These are phyloP conservation scores for Yponomeuta cagnagella DNA, from an alignment of 2,888 invertebrate species.

Conservation along the genomic window DNA sequence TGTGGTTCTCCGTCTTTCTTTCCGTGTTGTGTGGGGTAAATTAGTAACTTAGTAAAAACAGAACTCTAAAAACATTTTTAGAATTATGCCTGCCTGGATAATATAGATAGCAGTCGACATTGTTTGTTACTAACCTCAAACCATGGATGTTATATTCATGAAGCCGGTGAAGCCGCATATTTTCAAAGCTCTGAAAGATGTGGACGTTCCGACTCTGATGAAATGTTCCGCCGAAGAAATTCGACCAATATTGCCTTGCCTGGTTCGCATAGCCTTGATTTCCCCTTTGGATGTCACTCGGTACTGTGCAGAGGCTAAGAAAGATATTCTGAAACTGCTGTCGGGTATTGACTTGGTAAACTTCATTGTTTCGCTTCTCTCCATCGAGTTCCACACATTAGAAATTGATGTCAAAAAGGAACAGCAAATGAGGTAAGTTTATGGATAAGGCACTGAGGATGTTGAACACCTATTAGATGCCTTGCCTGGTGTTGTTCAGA, in stretches of 20 bases:
- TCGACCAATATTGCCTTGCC: constrained; percentile 91
- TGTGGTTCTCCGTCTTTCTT: too few species aligned
- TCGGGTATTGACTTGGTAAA: constrained; percentile 96
- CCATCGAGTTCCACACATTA: constrained; percentile 94
- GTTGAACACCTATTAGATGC: neutral
- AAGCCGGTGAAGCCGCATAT: constrained; percentile 80
- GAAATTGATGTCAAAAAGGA: constrained; percentile 96
- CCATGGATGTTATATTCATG: constrained; percentile 56
- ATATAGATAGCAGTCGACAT: constrained; percentile 3
- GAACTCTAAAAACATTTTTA: neutral
- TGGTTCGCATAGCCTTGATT: constrained; percentile 93
- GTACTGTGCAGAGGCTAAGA: constrained; percentile 88
- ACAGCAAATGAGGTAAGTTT: constrained; percentile 84
- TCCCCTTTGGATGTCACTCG: constrained; percentile 91
- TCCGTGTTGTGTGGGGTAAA: too few species aligned
- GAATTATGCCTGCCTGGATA: too few species aligned
- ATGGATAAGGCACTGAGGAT: neutral
- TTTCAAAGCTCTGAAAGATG: constrained; percentile 87
- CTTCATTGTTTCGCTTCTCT: constrained; percentile 92
- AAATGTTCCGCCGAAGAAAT: constrained; percentile 86
- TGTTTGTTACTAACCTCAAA: constrained; percentile 12
- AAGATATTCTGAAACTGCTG: constrained; percentile 90
- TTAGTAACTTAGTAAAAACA: neutral
- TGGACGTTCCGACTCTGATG: constrained; percentile 84
- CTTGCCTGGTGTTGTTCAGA: too few species aligned